Evolutionary conservation across 2,113 vertebrate genomes (phyloP), one percentile per base, ranked within the genome.

Genomic region (Hippocampus abdominalis): DNA sequence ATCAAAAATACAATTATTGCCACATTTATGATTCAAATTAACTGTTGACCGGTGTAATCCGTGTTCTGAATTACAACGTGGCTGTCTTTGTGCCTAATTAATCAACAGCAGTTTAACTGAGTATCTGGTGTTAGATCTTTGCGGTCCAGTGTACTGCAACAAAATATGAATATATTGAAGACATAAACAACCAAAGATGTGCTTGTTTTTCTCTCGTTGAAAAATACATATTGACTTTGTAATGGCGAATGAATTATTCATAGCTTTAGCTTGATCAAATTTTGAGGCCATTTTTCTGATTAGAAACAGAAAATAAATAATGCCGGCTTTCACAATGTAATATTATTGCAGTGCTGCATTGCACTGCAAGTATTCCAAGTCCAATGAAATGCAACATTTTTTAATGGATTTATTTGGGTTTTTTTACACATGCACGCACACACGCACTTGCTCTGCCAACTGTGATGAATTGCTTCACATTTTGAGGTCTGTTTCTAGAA

Each of bases 391-490:
- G 18, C 25, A 48, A 12, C n/a, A 20, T n/a, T 8, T 36, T 44
- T 36, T 36, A 6, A 36, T 6, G 32, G 32, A 36, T 36, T 36
- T 36, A 36, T 36, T 36, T 36, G 5, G 20, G 20, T 49, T 44
- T 44, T 12, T 21, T 48, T 20, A 1, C 15, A 64, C 36, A 12
- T 1, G 1, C 32, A 39, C 49, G 36, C 59, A 59, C 36, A 13
- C 54, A 57, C 23, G 1, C 54, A 13, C 12, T 36, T 36, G 23
- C 54, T 54, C 51, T 23, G 20, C 51, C 51, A 62, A 73, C 53
- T n/a, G 1, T 80, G 80, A 84, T 84, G 69, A 80, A 84, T 69
- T 21, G 29, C 56, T 32, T 16, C 48, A 69, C 65, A 67, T 69
- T 46, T 36, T 56, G 44, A 69, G 59, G 53, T 77, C 57, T 49